phyloP scores from a whole-genome alignment of 2,888 invertebrate genomes.

The Pyrrhosoma nymphula region DNA sequence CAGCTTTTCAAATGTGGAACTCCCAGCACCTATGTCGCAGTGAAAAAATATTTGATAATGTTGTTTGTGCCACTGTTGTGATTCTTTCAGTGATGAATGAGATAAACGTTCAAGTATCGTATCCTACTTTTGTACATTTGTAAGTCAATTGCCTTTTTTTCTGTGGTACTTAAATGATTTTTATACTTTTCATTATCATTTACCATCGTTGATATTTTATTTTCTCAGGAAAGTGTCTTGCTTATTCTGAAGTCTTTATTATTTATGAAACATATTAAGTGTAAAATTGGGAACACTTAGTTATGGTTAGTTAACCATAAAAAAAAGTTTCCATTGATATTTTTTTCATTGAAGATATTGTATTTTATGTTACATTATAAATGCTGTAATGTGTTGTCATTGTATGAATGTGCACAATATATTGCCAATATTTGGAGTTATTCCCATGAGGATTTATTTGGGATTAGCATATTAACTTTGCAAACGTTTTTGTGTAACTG shows the following conservation, averaged over 20 bases:
- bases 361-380: neutral
- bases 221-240: neutral
- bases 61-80: neutral
- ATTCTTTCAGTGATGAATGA: neutral
- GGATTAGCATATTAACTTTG: neutral
- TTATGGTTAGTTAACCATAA: neutral
- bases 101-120: neutral
- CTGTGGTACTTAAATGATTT: neutral
- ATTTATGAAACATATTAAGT: neutral
- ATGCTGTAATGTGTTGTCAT: neutral
- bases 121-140: neutral
- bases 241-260: neutral
- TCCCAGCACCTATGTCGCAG: slow-evolving; percentile 74
- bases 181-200: neutral
- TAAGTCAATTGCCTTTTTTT: neutral
- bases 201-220: neutral
- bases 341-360: neutral
- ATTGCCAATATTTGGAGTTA: neutral
- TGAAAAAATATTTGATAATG: neutral
- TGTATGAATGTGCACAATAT: neutral
- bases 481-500: too few species aligned
- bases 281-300: neutral
- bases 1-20: slow-evolving; percentile 77
- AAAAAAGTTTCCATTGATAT: neutral
- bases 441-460: neutral